Percentiles rank a stretch among this genome's conserved stretches.
Conservation (phyloP, 2,797 vertebrate species). For the Holocentrus rufus region DNA sequence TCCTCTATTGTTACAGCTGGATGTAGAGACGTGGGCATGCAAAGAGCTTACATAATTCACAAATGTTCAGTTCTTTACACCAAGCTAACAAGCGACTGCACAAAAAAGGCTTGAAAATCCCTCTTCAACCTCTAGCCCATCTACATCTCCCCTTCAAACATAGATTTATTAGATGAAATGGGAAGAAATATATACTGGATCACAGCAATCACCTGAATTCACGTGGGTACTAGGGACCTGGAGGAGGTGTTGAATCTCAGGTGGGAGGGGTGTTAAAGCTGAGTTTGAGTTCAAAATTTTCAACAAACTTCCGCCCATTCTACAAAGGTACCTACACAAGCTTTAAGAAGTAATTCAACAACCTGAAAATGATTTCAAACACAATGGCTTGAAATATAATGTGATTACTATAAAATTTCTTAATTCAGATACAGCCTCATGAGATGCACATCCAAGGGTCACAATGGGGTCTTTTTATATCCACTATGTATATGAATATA, state of each 20-base stretch:
- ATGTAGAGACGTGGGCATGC: slow-evolving; percentile 19
- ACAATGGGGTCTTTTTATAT: too few relatives aligned
- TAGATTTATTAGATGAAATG: not conserved
- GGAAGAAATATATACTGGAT: not conserved
- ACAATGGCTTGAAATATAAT: too few relatives aligned
- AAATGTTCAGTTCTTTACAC: slow-evolving; percentile 10
- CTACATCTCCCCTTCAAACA: not conserved
- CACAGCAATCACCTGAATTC: not conserved
- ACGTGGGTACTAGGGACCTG: not conserved
- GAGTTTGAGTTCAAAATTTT: too few relatives aligned
- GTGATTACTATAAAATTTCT: too few relatives aligned
- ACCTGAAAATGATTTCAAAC: too few relatives aligned
- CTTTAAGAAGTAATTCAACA: not conserved
- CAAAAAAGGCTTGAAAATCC: slow-evolving; percentile 4
- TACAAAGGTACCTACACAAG: too few relatives aligned
- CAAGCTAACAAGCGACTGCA: not conserved
- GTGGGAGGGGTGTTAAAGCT: too few relatives aligned
- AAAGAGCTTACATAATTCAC: slow-evolving; percentile 34
- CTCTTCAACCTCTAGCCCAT: not conserved
- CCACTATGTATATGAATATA: too few relatives aligned
- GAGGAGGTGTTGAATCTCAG: too few relatives aligned
- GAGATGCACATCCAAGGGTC: too few relatives aligned
- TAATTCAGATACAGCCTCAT: too few relatives aligned
- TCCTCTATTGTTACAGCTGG: slow-evolving; percentile 41
- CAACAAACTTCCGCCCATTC: too few relatives aligned